A percentile compares a stretch with the other conserved stretches of the same genome.
phyloP scores from a whole-genome alignment of 2,888 invertebrate species.

The Tyria jacobaeae region DNA sequence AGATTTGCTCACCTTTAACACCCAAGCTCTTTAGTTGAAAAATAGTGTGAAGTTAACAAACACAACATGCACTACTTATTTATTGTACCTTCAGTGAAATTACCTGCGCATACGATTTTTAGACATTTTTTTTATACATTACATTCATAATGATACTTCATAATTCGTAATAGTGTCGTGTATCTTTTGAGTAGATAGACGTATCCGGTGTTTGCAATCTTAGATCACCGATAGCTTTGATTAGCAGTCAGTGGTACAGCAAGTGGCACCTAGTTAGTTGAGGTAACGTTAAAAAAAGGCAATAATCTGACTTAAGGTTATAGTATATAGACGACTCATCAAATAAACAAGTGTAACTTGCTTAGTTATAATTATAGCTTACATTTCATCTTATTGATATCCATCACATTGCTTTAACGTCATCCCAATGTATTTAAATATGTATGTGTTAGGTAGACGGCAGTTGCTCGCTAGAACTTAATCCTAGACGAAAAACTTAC shows the following conservation, averaged over 20 bases:
- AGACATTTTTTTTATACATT: neutral
- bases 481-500: too few relatives aligned
- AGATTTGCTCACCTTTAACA: too few relatives aligned
- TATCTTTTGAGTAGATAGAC: constrained; percentile 39
- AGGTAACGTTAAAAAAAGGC: constrained; percentile 47
- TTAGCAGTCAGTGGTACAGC: constrained; percentile 51
- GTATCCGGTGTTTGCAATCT: constrained; percentile 46
- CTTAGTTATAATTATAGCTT: neutral
- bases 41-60: too few relatives aligned
- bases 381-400: too few relatives aligned
- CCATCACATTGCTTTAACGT: too few relatives aligned
- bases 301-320: constrained; percentile 43
- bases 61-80: neutral
- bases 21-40: too few relatives aligned
- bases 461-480: too few relatives aligned
- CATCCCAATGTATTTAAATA: too few relatives aligned
- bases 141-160: neutral
- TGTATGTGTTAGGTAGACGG: too few relatives aligned
- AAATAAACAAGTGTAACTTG: constrained; percentile 54
- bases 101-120: neutral
- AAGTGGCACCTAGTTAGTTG: constrained; percentile 61
- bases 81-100: neutral
- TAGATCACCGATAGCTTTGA: constrained; percentile 48
- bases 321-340: constrained; percentile 49
- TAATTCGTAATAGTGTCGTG: constrained; percentile 14